Evolutionary conservation across 2,797 vertebrate species (phyloP).

Genomic region (Adrianichthys oophorus): DNA sequence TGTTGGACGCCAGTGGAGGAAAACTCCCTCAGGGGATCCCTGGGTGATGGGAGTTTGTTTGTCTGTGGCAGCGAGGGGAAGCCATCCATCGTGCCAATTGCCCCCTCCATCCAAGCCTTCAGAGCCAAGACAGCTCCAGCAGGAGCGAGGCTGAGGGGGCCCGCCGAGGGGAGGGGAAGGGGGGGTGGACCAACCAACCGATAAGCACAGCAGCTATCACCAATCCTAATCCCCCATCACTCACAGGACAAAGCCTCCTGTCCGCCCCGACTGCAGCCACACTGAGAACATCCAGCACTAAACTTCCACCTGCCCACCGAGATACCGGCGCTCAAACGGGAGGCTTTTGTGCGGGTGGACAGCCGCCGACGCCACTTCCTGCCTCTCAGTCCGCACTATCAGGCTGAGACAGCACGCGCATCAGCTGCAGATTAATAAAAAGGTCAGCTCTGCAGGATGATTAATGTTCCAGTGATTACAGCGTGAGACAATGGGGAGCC

Average conservation of each 20-base stretch:
- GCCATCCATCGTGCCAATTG: conserved; percentile 37
- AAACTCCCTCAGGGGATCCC: too few species aligned
- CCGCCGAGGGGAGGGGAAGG: neutral
- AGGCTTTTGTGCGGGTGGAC: conserved; percentile 63
- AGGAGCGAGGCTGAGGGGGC: conserved; percentile 9
- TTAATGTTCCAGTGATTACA: conserved; percentile 58
- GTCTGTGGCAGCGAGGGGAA: conserved; percentile 19
- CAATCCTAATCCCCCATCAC: conserved; percentile 72
- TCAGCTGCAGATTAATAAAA: conserved; percentile 62
- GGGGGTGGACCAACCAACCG: conserved; percentile 30
- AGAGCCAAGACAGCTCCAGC: neutral
- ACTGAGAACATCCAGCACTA: conserved; percentile 56
- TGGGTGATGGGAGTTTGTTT: conserved; percentile 10
- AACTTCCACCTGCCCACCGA: conserved; percentile 74
- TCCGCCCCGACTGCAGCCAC: conserved; percentile 45
- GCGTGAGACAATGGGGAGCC: conserved; percentile 16
- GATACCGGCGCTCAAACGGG: conserved; percentile 69
- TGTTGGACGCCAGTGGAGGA: too few species aligned
- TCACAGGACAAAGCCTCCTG: conserved; percentile 73
- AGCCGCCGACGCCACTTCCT: conserved; percentile 21
- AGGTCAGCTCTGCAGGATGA: conserved; percentile 64
- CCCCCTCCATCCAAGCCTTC: conserved; percentile 26
- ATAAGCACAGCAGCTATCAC: conserved; percentile 66
- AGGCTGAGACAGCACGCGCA: conserved; percentile 36
- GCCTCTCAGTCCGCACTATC: conserved; percentile 53